These are phyloP conservation scores for Cheilosia vulpina DNA, from an alignment of 2,888 invertebrate genomes.

Conservation along the genomic window DNA sequence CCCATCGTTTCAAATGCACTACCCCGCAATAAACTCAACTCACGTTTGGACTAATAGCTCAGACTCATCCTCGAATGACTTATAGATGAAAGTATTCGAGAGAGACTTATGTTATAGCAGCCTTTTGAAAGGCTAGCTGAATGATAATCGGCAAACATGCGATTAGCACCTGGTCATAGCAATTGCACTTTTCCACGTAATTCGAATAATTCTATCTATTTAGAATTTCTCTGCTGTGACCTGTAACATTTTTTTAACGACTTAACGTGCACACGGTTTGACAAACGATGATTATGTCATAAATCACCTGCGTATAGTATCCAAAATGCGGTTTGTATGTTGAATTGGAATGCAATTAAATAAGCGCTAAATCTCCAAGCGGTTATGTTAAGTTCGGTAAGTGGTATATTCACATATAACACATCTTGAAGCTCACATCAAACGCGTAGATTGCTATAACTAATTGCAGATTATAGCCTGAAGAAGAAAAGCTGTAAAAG, in stretches of 20 bases:
- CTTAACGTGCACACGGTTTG: not conserved
- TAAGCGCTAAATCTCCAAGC: not conserved
- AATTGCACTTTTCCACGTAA: not conserved
- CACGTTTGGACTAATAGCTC: constrained; percentile 10
- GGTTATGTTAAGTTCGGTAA: not conserved
- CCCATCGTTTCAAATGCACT: not conserved
- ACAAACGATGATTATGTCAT: constrained; percentile 9
- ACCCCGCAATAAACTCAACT: not conserved
- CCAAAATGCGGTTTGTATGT: not conserved
- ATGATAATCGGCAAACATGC: not conserved
- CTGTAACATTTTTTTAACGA: not conserved
- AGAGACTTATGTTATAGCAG: not conserved
- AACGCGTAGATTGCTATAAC: too few relatives aligned
- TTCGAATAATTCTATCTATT: not conserved
- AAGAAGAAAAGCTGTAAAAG: too few relatives aligned
- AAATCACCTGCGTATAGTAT: not conserved
- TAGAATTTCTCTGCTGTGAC: constrained; percentile 9
- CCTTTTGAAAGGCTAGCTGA: not conserved
- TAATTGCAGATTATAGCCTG: too few relatives aligned
- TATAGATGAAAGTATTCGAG: not conserved
- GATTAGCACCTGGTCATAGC: not conserved
- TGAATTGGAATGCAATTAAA: not conserved
- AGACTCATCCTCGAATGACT: not conserved
- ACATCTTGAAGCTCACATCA: not conserved
- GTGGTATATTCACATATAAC: not conserved